Percentiles rank a stretch among this genome's conserved stretches.
Conservation (phyloP, 1,140 invertebrate genomes). For the Drosophila nikananu region DNA sequence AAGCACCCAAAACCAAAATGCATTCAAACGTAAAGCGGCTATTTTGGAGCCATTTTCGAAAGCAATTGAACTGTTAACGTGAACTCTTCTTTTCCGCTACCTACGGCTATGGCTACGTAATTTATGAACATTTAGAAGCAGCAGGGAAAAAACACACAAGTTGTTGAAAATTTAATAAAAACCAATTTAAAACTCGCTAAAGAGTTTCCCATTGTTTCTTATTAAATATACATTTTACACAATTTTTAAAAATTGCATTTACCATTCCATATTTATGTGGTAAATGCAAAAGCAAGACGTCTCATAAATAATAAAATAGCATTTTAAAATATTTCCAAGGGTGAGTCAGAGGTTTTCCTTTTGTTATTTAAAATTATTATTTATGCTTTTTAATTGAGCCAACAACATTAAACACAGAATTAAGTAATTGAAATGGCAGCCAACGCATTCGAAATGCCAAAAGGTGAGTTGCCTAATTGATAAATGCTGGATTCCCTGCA, state of each 20-base stretch:
- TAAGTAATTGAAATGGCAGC: slow-evolving; percentile 13
- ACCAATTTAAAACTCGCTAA: not conserved
- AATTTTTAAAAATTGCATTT: slow-evolving; percentile 4
- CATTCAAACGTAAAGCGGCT: slow-evolving; percentile 35
- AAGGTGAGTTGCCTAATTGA: slow-evolving; percentile 1
- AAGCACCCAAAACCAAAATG: slow-evolving; percentile 39
- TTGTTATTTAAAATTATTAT: not conserved
- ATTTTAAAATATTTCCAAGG: not conserved
- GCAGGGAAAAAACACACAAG: not conserved
- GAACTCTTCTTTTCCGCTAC: slow-evolving; percentile 5
- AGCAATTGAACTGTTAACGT: slow-evolving; percentile 47
- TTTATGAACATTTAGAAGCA: not conserved
- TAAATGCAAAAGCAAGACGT: not conserved
- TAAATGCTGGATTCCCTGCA: not conserved
- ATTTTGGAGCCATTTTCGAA: slow-evolving; percentile 13
- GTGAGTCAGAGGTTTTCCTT: too few species aligned
- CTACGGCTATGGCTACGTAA: not conserved
- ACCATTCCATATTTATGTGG: not conserved
- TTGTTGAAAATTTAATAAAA: not conserved
- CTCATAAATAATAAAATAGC: not conserved
- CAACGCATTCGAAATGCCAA: not conserved
- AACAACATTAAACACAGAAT: not conserved
- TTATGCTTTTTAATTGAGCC: not conserved
- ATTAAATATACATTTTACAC: not conserved
- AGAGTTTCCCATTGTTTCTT: too few species aligned